These are phyloP conservation scores for Sicus ferrugineus DNA, from an alignment of 2,888 invertebrate species.

Conservation along the genomic window DNA sequence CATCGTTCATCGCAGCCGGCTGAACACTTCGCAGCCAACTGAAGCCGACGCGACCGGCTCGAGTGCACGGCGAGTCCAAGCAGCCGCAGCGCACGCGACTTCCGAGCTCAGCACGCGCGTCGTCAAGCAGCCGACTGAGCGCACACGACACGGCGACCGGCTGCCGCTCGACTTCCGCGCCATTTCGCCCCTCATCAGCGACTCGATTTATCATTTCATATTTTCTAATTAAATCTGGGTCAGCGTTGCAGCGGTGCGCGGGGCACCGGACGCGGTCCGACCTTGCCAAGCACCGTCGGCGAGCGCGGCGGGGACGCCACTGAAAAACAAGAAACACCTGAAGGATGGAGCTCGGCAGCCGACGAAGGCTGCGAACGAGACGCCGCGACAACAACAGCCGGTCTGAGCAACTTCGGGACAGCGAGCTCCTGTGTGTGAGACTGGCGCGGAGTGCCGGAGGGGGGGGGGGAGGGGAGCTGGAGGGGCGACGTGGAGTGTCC, in stretches of 20 bases:
- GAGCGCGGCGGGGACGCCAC: no score
- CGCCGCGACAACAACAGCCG: not conserved
- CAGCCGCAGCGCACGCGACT: not conserved
- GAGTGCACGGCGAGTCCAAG: not conserved
- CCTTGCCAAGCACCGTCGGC: constrained; percentile 17
- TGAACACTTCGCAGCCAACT: not conserved
- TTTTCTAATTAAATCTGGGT: constrained; percentile 29
- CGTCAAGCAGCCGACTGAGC: not conserved
- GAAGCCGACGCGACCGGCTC: not conserved
- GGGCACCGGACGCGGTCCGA: no score
- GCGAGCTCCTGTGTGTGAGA: not conserved
- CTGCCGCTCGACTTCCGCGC: not conserved
- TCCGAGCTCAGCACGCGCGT: no score
- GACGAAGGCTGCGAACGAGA: not conserved
- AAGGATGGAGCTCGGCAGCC: not conserved
- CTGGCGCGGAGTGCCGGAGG: not conserved
- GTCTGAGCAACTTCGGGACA: not conserved
- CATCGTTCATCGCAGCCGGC: no score
- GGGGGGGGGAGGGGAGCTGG: not conserved
- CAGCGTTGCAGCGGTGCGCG: not conserved
- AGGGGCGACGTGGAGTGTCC: not conserved
- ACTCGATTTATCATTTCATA: constrained; percentile 2
- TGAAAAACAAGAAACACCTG: no score
- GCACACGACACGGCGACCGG: not conserved
- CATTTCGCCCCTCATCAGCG: not conserved